Evolutionary conservation across 2,888 invertebrate genomes (phyloP).

Genomic region (Euplagia quadripunctaria): DNA sequence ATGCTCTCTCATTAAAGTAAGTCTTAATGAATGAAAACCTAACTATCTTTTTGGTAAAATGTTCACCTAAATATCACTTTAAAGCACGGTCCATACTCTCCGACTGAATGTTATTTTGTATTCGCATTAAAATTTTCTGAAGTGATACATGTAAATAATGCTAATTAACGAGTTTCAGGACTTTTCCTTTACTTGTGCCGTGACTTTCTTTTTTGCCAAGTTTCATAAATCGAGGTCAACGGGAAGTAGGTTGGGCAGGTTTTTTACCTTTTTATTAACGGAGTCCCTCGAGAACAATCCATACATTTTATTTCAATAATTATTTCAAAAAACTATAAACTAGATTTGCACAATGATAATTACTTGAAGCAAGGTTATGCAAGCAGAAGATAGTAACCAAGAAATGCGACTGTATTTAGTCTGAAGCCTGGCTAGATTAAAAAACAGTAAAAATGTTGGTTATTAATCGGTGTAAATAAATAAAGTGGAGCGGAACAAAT

Average conservation of each 20-base stretch:
- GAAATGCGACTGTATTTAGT: background rate
- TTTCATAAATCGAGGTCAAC: background rate
- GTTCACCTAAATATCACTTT: too few relatives aligned
- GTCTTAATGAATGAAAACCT: background rate
- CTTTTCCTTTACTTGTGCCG: background rate
- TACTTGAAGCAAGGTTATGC: background rate
- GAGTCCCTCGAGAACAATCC: background rate
- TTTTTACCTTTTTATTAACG: background rate
- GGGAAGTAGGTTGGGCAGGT: background rate
- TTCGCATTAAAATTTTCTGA: too few relatives aligned
- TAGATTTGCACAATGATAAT: background rate
- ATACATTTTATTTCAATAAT: too few relatives aligned
- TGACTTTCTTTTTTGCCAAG: background rate
- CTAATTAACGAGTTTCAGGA: background rate
- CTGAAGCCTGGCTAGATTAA: conserved; percentile 46
- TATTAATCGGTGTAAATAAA: conserved; percentile 70
- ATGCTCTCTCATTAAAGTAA: background rate
- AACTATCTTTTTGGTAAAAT: too few relatives aligned
- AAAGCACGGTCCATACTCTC: too few relatives aligned
- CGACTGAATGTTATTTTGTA: too few relatives aligned
- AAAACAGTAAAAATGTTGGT: conserved; percentile 51
- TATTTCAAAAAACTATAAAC: background rate
- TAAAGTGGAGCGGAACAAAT: conserved; percentile 71
- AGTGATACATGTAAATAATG: too few relatives aligned
- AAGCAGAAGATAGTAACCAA: background rate